A percentile compares a stretch with the other conserved stretches of the same genome.
Conservation (phyloP, 2,797 vertebrate genomes). For the Dicrostonyx torquatus region DNA sequence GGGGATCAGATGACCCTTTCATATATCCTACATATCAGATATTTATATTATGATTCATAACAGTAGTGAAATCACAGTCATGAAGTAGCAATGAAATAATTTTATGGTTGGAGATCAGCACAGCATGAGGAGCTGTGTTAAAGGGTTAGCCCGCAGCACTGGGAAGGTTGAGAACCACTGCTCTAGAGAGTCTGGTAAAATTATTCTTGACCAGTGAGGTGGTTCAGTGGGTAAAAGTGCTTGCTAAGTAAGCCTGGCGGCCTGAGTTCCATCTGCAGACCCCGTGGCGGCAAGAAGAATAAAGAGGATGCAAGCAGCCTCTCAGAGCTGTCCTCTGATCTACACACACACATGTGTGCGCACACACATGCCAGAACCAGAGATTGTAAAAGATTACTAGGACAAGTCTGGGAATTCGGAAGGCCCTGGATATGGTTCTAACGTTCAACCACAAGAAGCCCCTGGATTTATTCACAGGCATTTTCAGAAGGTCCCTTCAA, state of each 20-base stretch:
- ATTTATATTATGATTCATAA: neutral
- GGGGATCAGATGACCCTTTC: neutral
- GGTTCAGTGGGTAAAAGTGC: neutral
- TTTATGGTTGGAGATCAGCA: neutral
- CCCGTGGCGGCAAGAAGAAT: neutral
- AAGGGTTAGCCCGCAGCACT: neutral
- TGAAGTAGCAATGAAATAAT: neutral
- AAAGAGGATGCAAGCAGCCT: neutral
- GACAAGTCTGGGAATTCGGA: neutral
- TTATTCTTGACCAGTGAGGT: neutral
- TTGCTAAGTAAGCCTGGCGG: neutral
- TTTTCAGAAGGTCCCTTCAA: slow-evolving; percentile 20
- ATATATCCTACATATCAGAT: neutral
- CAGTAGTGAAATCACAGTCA: neutral
- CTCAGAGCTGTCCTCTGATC: neutral
- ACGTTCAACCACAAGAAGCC: neutral
- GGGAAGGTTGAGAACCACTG: neutral
- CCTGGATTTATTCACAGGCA: neutral
- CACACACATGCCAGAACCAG: neutral
- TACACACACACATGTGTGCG: neutral
- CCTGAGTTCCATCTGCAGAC: neutral
- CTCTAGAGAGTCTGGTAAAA: neutral
- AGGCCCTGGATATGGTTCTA: neutral
- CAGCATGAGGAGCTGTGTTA: neutral
- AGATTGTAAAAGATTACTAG: neutral